Evolutionary conservation across 2,113 vertebrate species (phyloP).

Genomic region (Callipepla squamata): DNA sequence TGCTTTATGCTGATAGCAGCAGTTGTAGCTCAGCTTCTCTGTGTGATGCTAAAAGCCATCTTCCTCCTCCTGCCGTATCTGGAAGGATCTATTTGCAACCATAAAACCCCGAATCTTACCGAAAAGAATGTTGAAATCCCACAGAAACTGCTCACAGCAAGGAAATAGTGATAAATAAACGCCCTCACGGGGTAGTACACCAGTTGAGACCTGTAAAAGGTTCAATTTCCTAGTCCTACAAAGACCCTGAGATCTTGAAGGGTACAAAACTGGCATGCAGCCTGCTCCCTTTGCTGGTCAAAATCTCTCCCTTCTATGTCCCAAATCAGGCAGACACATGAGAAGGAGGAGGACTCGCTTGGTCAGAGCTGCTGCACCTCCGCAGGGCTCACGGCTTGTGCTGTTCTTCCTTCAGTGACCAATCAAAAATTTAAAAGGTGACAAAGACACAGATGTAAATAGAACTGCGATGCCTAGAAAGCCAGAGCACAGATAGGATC

Average conservation of each 20-base stretch:
- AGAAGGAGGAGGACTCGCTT: not conserved
- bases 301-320: not conserved
- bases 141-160: not conserved
- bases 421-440: conserved; percentile 56
- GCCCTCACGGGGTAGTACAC: not conserved
- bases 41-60: not conserved
- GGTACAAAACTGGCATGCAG: not conserved
- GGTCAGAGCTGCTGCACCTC: not conserved
- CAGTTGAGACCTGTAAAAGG: conserved; percentile 23
- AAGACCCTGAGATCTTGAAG: conserved; percentile 20
- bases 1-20: not conserved
- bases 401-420: conserved; percentile 4
- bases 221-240: conserved; percentile 35
- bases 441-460: conserved; percentile 48
- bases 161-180: not conserved
- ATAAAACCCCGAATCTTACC: not conserved
- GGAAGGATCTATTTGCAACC: not conserved
- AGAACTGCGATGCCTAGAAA: conserved; percentile 55
- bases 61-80: not conserved
- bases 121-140: conserved; percentile 17
- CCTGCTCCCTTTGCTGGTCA: not conserved
- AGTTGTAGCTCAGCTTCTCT: not conserved
- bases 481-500: conserved; percentile 55
- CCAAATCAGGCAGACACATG: not conserved
- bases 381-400: rapidly evolving